A percentile compares a stretch with the other conserved stretches of the same genome.
Evolutionary conservation across 2,888 invertebrate genomes (phyloP).

Genomic region (Ophraella communa): DNA sequence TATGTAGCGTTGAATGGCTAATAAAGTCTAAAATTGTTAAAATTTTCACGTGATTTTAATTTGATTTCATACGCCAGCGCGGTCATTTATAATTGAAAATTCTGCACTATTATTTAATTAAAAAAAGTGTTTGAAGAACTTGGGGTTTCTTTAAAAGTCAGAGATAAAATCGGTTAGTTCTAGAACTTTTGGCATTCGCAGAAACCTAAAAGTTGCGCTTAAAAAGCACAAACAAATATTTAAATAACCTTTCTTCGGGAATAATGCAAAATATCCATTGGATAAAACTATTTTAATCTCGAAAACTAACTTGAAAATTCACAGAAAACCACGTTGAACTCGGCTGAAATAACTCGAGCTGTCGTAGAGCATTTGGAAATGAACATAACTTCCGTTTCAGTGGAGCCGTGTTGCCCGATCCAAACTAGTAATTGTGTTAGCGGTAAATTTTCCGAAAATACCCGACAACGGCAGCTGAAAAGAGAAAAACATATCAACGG

Average conservation of each 20-base stretch:
- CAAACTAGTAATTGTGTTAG: constrained; percentile 59
- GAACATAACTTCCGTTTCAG: constrained; percentile 58
- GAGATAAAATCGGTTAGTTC: too few species aligned
- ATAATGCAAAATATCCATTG: too few species aligned
- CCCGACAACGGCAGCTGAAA: constrained; percentile 49
- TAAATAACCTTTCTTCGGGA: not conserved
- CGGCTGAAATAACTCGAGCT: constrained; percentile 38
- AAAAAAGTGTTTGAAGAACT: too few species aligned
- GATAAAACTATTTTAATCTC: constrained; percentile 15
- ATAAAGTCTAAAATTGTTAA: constrained; percentile 26
- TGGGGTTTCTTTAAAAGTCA: too few species aligned
- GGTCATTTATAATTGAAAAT: too few species aligned
- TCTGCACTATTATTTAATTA: too few species aligned
- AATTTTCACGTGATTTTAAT: constrained; percentile 21
- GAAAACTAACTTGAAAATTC: constrained; percentile 19
- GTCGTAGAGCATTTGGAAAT: constrained; percentile 51
- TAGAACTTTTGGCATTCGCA: too few species aligned
- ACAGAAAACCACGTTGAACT: constrained; percentile 23
- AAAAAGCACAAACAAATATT: too few species aligned
- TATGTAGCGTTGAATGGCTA: constrained; percentile 17
- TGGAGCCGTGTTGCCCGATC: constrained; percentile 56
- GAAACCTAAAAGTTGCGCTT: too few species aligned
- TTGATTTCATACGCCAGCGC: too few species aligned
- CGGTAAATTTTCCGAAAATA: constrained; percentile 57
- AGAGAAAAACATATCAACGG: constrained; percentile 36